These are phyloP conservation scores for Tridacna crocea DNA, from an alignment of 2,888 invertebrate species.

Conservation along the genomic window DNA sequence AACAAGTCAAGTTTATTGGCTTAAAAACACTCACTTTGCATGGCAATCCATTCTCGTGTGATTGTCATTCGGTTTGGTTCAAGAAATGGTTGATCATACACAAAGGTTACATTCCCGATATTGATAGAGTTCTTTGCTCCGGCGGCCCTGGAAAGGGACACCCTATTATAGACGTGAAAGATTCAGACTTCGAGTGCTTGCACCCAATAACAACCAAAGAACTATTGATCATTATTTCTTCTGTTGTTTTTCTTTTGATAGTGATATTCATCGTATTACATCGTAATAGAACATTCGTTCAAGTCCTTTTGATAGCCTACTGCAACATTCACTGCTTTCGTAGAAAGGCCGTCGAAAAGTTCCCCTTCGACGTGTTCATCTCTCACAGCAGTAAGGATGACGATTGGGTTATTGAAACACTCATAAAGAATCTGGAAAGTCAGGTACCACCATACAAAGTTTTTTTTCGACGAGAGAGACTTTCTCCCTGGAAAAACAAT, in stretches of 20 bases:
- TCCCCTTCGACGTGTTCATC: constrained; percentile 43
- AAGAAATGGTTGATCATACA: constrained; percentile 60
- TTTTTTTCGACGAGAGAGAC: constrained; percentile 40
- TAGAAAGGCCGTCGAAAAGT: constrained; percentile 9
- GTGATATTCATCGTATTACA: neutral
- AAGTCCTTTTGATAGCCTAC: constrained; percentile 39
- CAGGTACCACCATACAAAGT: constrained; percentile 35
- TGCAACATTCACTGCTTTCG: constrained; percentile 32
- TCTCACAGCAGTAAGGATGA: constrained; percentile 50
- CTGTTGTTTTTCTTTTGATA: constrained; percentile 3
- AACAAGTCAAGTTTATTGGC: constrained; percentile 25
- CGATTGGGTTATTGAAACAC: constrained; percentile 11
- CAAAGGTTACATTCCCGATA: constrained; percentile 21
- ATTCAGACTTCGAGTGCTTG: constrained; percentile 36
- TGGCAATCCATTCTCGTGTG: constrained; percentile 65
- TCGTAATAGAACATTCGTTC: constrained; percentile 8
- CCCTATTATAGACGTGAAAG: constrained; percentile 29
- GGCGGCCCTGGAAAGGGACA: constrained; percentile 29
- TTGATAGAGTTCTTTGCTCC: constrained; percentile 35
- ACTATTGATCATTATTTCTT: constrained; percentile 10
- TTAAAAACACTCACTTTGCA: constrained; percentile 35
- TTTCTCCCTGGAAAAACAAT: constrained; percentile 38
- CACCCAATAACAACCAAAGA: neutral
- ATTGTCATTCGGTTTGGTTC: constrained; percentile 67
- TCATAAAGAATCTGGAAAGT: constrained; percentile 22